Conservation (phyloP, 1,140 invertebrate species). For the Halesus radiatus region DNA sequence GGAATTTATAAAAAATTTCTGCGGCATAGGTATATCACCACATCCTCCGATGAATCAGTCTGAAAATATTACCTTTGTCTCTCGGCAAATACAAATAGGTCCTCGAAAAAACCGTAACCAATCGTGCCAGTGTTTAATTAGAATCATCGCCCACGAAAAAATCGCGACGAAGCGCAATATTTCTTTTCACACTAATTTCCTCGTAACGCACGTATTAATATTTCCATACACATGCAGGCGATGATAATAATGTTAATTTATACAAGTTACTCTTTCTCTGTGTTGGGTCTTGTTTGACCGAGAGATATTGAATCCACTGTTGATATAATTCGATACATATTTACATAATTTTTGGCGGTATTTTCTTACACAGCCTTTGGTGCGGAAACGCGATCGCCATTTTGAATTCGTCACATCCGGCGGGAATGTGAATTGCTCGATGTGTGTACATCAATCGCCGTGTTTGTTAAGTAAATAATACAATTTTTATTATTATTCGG, state of each 20-base stretch:
- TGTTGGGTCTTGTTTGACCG: conserved; percentile 28
- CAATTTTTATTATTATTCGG: conserved; percentile 1
- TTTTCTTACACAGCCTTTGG: conserved; percentile 17
- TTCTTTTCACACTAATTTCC: conserved; percentile 36
- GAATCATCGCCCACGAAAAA: conserved; percentile 1
- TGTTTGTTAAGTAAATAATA: conserved; percentile 21
- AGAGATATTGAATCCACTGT: conserved; percentile 51
- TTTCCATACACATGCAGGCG: conserved; percentile 5
- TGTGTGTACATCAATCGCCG: conserved; percentile 24
- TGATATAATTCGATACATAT: conserved; percentile 55
- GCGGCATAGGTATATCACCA: too few relatives aligned
- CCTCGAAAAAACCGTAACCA: background rate
- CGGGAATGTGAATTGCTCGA: conserved; percentile 11
- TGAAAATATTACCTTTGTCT: conserved; percentile 19
- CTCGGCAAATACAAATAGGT: conserved; percentile 2
- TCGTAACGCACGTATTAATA: conserved; percentile 36
- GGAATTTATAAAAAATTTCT: too few relatives aligned
- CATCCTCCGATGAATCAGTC: background rate
- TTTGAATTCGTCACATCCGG: conserved; percentile 49
- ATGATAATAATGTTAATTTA: conserved; percentile 19
- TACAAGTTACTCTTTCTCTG: conserved; percentile 3
- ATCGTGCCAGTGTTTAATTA: conserved; percentile 28
- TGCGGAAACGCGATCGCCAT: conserved; percentile 30
- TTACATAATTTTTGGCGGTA: conserved; percentile 48
- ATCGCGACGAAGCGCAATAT: background rate